Evolutionary conservation across 2,888 invertebrate genomes (phyloP).

Genomic region (Parnassius orleans): DNA sequence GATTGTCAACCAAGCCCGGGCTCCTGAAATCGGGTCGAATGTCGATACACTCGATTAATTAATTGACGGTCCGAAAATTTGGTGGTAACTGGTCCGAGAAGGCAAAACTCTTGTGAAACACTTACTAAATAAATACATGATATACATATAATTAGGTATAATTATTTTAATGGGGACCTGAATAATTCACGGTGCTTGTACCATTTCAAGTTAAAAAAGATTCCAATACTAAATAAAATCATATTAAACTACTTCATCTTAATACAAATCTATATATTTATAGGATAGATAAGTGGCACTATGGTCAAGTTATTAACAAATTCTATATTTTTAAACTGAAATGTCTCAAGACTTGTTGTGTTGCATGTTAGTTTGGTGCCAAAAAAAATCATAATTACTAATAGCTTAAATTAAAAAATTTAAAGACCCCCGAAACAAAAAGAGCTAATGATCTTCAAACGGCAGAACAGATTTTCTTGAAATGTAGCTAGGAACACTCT

Average conservation of each 20-base stretch:
- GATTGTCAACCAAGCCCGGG: conserved; percentile 74
- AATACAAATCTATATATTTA: no score
- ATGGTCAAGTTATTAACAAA: no score
- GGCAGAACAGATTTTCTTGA: no score
- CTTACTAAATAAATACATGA: conserved; percentile 29
- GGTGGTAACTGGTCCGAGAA: conserved; percentile 68
- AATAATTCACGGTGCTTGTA: conserved; percentile 2
- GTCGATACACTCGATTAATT: conserved; percentile 80
- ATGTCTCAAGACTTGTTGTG: no score
- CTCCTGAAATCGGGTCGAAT: conserved; percentile 80
- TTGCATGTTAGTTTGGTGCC: no score
- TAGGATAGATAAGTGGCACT: no score
- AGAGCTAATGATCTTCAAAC: no score
- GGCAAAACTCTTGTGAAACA: conserved; percentile 70
- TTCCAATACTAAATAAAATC: not conserved
- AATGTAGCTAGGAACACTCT: no score
- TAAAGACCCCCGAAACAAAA: no score
- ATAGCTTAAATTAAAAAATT: no score
- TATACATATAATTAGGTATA: conserved; percentile 16
- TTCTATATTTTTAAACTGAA: no score
- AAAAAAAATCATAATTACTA: no score
- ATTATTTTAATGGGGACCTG: conserved; percentile 6
- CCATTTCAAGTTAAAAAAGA: not conserved
- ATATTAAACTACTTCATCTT: not conserved
- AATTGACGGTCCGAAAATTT: conserved; percentile 75